Evolutionary conservation across 2,113 vertebrate genomes (phyloP), one percentile per base, ranked within the genome.

Genomic region (Microtus pennsylvanicus): DNA sequence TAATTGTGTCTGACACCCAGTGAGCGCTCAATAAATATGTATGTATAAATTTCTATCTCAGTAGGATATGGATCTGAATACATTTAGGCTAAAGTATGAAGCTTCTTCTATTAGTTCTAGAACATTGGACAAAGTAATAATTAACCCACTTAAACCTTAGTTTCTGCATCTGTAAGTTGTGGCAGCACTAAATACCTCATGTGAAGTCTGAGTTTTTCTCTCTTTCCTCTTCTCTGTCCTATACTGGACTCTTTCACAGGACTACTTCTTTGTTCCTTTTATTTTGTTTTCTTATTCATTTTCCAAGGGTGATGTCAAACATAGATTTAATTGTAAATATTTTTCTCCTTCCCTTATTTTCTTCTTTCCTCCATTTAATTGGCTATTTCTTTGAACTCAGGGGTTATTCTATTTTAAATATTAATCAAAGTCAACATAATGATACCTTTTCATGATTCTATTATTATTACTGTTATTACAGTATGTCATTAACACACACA

Each of bases 241-340:
- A 1, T 28, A 14, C 38, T 14, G 2, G 6, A 12, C 12, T 17
- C 11, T 94, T 94, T 89, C n/a, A 17, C 94, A 78, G 70, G 42
- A 69, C 52, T 77, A 67, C 16, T 22, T 93, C 89, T 30, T 30
- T 24, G 82, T 16, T 33, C 11, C 55, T 76, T 65, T 16, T 7
- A 45, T 81, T 93, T 87, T 63, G 12, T 11, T 52, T 86, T 81
- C 80, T 83, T 21, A 67, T 65, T 89, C 67, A 78, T 95, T 80
- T 96, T 42, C 42, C n/a, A 87, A 91, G 10, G 4, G 30, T 30
- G 70, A 58, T 78, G n/a, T 93, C 30, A 86, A 78, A 35, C 4
- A 81, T 5, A 58, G 11, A 69, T 42, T 87, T 82, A 65, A 82
- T 30, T 91, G 21, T 58, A 61, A 69, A 78, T 9, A 65, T 65